Base-by-base conservation (phyloP, 2,888 invertebrate genomes). In the Macrophya alboannulata region DNA sequence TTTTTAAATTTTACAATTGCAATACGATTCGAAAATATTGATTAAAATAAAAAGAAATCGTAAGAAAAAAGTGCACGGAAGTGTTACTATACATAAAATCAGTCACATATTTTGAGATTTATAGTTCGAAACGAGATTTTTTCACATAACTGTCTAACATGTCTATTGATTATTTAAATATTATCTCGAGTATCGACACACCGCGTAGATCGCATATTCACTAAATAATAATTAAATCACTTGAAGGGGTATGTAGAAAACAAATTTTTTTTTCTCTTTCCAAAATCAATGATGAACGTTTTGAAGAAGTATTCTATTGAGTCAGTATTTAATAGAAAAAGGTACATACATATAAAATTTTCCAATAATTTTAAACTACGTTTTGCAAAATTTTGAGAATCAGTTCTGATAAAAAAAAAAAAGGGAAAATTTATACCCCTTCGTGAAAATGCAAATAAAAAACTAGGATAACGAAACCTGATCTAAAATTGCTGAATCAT, bases 131-230 rank as follows among this genome's bases (percentile, higher is more conserved):
- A n/a, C n/a, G n/a, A n/a, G n/a, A n/a, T n/a, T n/a, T n/a, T n/a
- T n/a, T n/a, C n/a, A 55, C 55, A 55, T 55, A 1, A 17, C 45
- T 10, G 9, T 45, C 45, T 45, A 45, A 45, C 1, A 45, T 45
- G 45, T 10, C 45, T 9, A 45, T 0, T 17, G 8, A 21, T 62
- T 0, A 62, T n/a, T 4, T 59, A 21, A n/a, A n/a, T n/a, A n/a
- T n/a, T 65, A 10, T 65, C 17, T 15, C 37, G 68, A 68, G 68
- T 68, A 37, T 68, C 17, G 37, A 37, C 37, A 68, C 68, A 25
- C 68, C 68, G 68, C 31, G 68, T 68, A 68, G 5, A 68, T 68
- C 74, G 45, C 43, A 45, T 25, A 21, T 74, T 74, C 48, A 43
- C 12, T 40, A 45, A 43, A 43, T 43, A 45, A 72, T 9, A 9